Evolutionary conservation across 2,888 invertebrate genomes (phyloP), one percentile per base, ranked within the genome.

Genomic region (Melanotus villosus): DNA sequence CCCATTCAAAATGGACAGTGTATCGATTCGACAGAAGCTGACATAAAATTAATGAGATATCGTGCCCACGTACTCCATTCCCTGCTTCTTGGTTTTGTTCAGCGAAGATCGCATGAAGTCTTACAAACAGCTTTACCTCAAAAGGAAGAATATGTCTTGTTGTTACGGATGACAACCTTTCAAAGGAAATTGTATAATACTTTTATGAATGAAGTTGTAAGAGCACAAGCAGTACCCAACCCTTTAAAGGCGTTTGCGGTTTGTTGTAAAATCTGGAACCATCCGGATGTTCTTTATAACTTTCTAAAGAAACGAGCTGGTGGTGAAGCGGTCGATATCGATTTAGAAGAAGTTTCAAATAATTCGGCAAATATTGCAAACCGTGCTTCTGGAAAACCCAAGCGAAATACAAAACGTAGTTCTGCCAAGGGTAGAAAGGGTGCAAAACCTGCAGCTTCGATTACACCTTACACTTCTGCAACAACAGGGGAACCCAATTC

Each of bases 1-100:
- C 99, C 99, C 0, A 99, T 99, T 77, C 97, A 96, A 85, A 99
- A 99, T 83, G 99, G 99, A 0, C 98, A 98, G 85, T 99, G 98
- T 84, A 93, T 96, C 34, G 99, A 99, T 84, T 97, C 97, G 14
- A 99, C 98, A 0, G 94, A 95, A 0, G 92, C 94, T 77, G 99
- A 99, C 82, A 93, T 96, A 69, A 89, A 96, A 76, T 86, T 99
- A 9, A 99, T 99, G 97, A 87, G 97, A 57, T 97, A 96, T 80
- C 70, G 99, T 62, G 97, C 98, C 0, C 99, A 99, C 82, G 98
- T 99, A 0, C 85, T 99, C 56, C 98, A 98, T 84, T 96, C 96
- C 0, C 84, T 98, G 34, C 88, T 99, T 12, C 93, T 97, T 71
- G 99, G 99, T 68, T 99, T 99, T 83, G 98, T 99, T 1, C 99